These are phyloP conservation scores for Regulus satrapa DNA, from an alignment of 2,113 vertebrate genomes.

Conservation along the genomic window DNA sequence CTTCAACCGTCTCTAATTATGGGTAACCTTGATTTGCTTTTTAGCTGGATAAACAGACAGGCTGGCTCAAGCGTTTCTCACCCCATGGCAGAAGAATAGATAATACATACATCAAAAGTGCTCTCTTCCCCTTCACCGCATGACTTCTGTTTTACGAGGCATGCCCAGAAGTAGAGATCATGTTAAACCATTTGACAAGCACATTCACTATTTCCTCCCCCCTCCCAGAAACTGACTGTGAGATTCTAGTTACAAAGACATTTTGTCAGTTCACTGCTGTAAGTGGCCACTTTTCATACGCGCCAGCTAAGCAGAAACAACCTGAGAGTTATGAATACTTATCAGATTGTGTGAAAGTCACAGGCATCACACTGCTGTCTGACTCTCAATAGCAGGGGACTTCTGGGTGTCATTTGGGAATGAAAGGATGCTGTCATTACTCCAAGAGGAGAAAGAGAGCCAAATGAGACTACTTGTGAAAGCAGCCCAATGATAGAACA, in stretches of 20 bases:
- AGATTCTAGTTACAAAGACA: constrained; percentile 16
- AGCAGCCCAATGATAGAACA: constrained; percentile 31
- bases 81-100: background rate
- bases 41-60: constrained; percentile 46
- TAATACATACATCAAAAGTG: constrained; percentile 31
- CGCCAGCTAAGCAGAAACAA: constrained; percentile 19
- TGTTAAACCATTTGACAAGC: constrained; percentile 48
- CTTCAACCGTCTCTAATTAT: constrained; percentile 50
- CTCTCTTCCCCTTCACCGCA: constrained; percentile 18
- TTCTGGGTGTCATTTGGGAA: constrained; percentile 48
- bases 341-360: constrained; percentile 55
- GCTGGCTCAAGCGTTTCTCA: background rate
- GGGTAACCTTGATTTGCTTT: constrained; percentile 44
- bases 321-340: constrained; percentile 50
- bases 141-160: constrained; percentile 22
- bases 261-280: constrained; percentile 49
- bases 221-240: background rate
- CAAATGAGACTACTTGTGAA: constrained; percentile 44
- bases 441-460: constrained; percentile 28
- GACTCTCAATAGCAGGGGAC: constrained; percentile 40
- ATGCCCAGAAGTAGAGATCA: constrained; percentile 7
- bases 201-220: background rate
- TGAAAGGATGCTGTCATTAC: constrained; percentile 47
- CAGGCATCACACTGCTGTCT: constrained; percentile 10
- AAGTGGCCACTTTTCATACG: constrained; percentile 46